phyloP scores from a whole-genome alignment of 2,113 vertebrate species.

The Rhynchomys soricoides region DNA sequence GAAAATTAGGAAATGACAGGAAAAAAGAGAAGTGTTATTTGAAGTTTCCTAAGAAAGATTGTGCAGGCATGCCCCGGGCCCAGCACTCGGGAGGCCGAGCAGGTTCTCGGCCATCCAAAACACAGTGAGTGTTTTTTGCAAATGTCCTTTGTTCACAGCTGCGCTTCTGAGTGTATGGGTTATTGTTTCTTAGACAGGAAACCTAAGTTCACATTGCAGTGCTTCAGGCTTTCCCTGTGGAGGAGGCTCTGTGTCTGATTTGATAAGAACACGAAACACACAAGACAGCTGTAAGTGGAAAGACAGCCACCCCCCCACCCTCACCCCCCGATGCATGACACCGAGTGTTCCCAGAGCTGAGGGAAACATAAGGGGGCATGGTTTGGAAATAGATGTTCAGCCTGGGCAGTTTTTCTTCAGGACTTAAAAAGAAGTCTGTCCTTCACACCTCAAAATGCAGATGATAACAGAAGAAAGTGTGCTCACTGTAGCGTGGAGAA shows the following conservation, averaged over 20 bases:
- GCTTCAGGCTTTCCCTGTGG: background rate
- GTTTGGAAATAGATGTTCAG: background rate
- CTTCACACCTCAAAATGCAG: background rate
- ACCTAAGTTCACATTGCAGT: background rate
- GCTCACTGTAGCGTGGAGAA: rapidly evolving
- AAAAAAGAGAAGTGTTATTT: background rate
- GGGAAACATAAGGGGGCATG: background rate
- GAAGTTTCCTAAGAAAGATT: background rate
- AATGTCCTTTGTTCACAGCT: background rate
- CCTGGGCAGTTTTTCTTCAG: background rate
- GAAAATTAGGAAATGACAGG: background rate
- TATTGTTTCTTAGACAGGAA: background rate
- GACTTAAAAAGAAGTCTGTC: background rate
- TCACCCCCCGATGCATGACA: background rate
- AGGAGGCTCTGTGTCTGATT: background rate
- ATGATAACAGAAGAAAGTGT: background rate
- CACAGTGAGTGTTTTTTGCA: background rate
- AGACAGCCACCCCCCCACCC: background rate
- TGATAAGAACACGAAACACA: background rate
- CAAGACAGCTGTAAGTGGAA: background rate
- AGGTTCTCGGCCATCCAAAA: background rate
- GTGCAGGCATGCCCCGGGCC: background rate
- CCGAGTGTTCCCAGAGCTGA: background rate
- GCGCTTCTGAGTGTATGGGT: background rate
- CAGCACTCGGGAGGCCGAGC: background rate